Conservation (phyloP, 2,113 vertebrate species). For the Percina caprodes region DNA sequence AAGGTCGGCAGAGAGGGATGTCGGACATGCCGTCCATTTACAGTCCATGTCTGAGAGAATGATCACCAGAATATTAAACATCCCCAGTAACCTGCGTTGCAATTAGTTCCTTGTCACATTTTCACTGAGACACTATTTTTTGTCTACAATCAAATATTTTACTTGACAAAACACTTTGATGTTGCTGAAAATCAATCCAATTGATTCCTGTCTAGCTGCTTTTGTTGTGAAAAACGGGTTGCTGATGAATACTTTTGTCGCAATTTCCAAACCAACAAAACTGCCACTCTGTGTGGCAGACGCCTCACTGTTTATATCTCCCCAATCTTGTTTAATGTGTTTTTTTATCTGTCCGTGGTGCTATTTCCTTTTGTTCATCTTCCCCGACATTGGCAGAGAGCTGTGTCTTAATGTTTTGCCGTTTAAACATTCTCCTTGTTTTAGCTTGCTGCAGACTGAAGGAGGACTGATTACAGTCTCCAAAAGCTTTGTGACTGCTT, state of each 20-base stretch:
- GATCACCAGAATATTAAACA: constrained; percentile 59
- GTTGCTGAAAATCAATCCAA: constrained; percentile 35
- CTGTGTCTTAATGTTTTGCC: constrained; percentile 33
- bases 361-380: constrained; percentile 65
- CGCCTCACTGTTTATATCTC: constrained; percentile 53
- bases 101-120: constrained; percentile 37
- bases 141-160: constrained; percentile 46
- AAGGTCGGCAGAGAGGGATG: constrained; percentile 14
- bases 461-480: constrained; percentile 39
- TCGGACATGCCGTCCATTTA: constrained; percentile 51
- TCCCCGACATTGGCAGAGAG: constrained; percentile 36
- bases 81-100: constrained; percentile 25
- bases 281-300: constrained; percentile 41
- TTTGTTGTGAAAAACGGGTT: constrained; percentile 33
- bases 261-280: constrained; percentile 59
- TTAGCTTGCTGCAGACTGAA: constrained; percentile 49
- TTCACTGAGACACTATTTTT: constrained; percentile 38
- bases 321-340: constrained; percentile 61
- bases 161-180: constrained; percentile 51
- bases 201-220: constrained; percentile 43
- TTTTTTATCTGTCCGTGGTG: constrained; percentile 67
- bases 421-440: constrained; percentile 49
- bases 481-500: constrained; percentile 52
- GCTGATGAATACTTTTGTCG: constrained; percentile 51
- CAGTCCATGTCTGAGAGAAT: constrained; percentile 18